phyloP scores from a whole-genome alignment of 1,140 invertebrate species.

The Bactericera cockerelli region DNA sequence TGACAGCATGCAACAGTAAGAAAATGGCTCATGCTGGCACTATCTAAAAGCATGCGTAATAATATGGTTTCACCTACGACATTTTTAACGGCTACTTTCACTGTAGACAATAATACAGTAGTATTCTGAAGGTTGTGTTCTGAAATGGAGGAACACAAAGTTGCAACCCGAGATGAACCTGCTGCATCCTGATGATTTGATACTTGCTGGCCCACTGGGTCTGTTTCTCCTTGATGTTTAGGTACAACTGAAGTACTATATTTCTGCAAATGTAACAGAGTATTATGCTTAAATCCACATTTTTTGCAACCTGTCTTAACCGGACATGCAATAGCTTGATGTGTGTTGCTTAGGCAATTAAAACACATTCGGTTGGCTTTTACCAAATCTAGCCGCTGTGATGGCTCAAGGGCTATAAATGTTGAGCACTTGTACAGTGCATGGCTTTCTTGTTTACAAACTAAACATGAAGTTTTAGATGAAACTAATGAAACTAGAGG shows the following conservation, averaged over 20 bases:
- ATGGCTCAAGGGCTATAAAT: background rate
- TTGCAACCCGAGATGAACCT: background rate
- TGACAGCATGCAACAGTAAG: background rate
- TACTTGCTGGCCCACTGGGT: background rate
- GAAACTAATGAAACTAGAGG: background rate
- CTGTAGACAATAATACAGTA: background rate
- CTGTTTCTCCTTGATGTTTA: background rate
- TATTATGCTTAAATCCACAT: background rate
- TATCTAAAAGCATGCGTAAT: background rate
- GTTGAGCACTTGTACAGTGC: background rate
- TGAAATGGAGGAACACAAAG: background rate
- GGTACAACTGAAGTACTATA: background rate
- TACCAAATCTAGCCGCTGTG: background rate
- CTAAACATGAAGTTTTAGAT: background rate
- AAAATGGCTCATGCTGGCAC: background rate
- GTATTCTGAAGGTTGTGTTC: background rate
- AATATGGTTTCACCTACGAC: background rate
- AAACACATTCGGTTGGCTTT: background rate
- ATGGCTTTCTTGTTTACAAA: background rate
- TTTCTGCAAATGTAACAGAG: background rate
- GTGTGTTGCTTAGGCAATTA: background rate
- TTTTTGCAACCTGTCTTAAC: background rate
- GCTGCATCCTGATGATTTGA: background rate
- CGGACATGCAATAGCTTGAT: background rate
- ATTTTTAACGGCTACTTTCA: background rate